Base-by-base conservation (phyloP, 2,797 vertebrate species). In the Coranthus polyacanthus region DNA sequence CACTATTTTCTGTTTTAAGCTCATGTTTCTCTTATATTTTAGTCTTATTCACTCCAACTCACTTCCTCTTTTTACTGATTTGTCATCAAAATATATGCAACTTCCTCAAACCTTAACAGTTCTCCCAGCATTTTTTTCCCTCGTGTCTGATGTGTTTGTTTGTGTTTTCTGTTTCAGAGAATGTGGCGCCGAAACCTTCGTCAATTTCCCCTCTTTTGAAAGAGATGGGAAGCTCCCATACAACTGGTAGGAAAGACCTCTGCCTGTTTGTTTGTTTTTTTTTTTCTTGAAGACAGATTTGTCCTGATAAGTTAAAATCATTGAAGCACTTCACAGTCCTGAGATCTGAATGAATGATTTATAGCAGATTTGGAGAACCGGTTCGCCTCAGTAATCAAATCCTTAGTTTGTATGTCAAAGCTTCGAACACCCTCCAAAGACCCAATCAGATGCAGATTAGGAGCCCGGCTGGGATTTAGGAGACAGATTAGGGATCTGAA, bases 131-230 rank as follows among this genome's bases (percentile, higher is more conserved):
- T 34, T 8, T 15, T 16, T 24, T 3, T 46, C 5, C 2, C n/a
- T n/a, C n/a, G n/a, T n/a, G n/a, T 26, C 3, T 61, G 17, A 24
- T 21, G 1, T 21, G 6, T 34, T 44, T 66, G 7, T 26, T 4
- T 2, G 1, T 56, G 8, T 51, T 10, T 65, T 61, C 18, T 68
- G 9, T 87, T 82, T 61, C 91, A 99, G 98, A 81, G 96, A 98
- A 10, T 98, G 96, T 0, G 96, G 96, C 3, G 96, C 96, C 0
- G 97, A 98, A 78, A 98, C 97, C 0, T 99, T 99, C 29, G 96
- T 99, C 55, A 99, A 99, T 68, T 99, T 99, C 20, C 95, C 97
- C 0, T 97, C 98, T 0, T 95, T 99, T 53, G 98, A 99, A 68
- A 89, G 96, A 65, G 98, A 98, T 34, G 96, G 97, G 16, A 99